Conservation (phyloP, 2,888 invertebrate species). For the Molanna angustata region DNA sequence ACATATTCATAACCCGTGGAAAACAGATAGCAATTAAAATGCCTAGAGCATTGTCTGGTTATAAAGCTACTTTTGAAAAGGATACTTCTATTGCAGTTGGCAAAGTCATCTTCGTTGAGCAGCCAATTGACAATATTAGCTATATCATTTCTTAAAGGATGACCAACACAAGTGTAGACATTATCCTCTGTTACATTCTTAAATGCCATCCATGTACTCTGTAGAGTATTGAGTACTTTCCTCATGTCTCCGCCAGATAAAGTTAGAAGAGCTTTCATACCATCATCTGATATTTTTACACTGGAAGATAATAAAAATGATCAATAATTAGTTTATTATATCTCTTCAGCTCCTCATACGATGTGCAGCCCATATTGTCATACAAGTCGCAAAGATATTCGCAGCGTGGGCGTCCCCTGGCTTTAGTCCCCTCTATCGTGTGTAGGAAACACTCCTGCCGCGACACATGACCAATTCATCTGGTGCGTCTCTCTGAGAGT, state of each 20-base stretch:
- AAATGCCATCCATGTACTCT: constrained; percentile 94
- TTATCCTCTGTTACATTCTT: constrained; percentile 84
- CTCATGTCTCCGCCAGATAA: constrained; percentile 98
- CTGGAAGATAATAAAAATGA: constrained; percentile 48
- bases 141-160: constrained; percentile 88
- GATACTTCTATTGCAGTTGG: constrained; percentile 76
- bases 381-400: too few relatives aligned
- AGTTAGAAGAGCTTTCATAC: constrained; percentile 82
- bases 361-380: too few relatives aligned
- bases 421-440: too few relatives aligned
- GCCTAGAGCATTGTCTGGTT: too few relatives aligned
- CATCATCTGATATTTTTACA: constrained; percentile 82
- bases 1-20: too few relatives aligned
- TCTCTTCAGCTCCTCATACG: too few relatives aligned
- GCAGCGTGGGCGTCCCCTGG: too few relatives aligned
- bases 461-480: too few relatives aligned
- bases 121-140: constrained; percentile 85
- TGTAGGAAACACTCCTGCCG: too few relatives aligned
- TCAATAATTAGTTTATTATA: too few relatives aligned
- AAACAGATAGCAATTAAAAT: too few relatives aligned
- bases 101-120: constrained; percentile 74
- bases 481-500: too few relatives aligned
- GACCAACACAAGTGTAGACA: constrained; percentile 95
- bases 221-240: constrained; percentile 92
- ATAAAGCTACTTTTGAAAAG: constrained; percentile 51